phyloP scores from a whole-genome alignment of 2,888 invertebrate species.

The Zootermopsis nevadensis region DNA sequence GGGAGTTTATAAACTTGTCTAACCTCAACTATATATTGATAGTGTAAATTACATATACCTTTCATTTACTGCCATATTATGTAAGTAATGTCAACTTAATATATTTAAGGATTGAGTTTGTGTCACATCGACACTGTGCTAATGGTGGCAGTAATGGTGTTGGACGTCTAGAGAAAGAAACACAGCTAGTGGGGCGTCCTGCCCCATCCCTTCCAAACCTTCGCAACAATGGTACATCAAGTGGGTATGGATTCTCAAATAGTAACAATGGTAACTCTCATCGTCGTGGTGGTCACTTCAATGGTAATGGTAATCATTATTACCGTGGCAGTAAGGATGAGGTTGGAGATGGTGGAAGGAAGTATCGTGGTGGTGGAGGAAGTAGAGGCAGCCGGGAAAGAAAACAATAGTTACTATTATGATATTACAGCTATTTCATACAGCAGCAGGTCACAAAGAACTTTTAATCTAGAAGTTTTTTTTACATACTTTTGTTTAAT shows the following conservation, averaged over 20 bases:
- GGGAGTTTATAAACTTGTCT: no score
- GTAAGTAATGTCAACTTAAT: background rate
- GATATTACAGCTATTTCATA: conserved; percentile 3
- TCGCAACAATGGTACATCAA: conserved; percentile 50
- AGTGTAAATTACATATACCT: no score
- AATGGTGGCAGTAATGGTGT: conserved; percentile 45
- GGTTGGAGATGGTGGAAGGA: conserved; percentile 52
- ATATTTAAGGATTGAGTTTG: conserved; percentile 51
- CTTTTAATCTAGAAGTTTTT: conserved; percentile 8
- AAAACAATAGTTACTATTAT: conserved; percentile 20
- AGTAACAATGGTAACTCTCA: conserved; percentile 46
- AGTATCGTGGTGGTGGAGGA: conserved; percentile 53
- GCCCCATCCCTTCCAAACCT: conserved; percentile 55
- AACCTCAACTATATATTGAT: no score
- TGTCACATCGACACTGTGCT: conserved; percentile 50
- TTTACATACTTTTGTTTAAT: background rate
- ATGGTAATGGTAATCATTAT: conserved; percentile 56
- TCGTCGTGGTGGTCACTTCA: conserved; percentile 50
- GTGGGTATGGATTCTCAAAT: conserved; percentile 45
- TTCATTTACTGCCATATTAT: background rate
- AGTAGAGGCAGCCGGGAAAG: conserved; percentile 41
- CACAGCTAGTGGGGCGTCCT: conserved; percentile 54
- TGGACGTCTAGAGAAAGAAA: conserved; percentile 50
- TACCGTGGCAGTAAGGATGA: conserved; percentile 55
- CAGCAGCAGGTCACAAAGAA: background rate